Evolutionary conservation across 1,140 invertebrate genomes (phyloP).

Genomic region (Heliconius himera): DNA sequence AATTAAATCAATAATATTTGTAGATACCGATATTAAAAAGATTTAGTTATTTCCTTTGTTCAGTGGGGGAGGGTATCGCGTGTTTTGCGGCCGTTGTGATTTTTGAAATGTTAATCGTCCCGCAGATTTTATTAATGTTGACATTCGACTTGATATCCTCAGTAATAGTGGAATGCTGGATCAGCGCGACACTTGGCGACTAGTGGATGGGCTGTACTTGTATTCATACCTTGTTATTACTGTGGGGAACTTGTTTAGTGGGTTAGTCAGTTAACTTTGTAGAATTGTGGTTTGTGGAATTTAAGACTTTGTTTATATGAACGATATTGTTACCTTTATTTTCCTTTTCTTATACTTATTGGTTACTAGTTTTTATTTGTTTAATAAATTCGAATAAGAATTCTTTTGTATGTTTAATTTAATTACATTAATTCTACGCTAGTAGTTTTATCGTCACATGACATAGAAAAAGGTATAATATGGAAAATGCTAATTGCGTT

Average conservation of each 20-base stretch:
- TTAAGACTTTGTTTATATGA: not conserved
- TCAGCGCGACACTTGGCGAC: conserved; percentile 45
- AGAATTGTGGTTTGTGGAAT: conserved; percentile 9
- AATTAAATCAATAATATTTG: conserved; percentile 65
- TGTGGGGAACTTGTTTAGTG: conserved; percentile 33
- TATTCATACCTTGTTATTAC: conserved; percentile 24
- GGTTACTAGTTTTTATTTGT: no score
- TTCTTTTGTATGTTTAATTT: not conserved
- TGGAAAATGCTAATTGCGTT: conserved; percentile 28
- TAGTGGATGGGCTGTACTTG: conserved; percentile 35
- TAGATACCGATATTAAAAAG: conserved; percentile 46
- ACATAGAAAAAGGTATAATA: conserved; percentile 24
- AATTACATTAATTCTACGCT: not conserved
- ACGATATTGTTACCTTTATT: not conserved
- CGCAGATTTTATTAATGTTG: conserved; percentile 68
- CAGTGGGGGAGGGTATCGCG: conserved; percentile 64
- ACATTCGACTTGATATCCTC: conserved; percentile 45
- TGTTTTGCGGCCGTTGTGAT: conserved; percentile 63
- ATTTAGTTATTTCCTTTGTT: conserved; percentile 66
- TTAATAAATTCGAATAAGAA: not conserved
- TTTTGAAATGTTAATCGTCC: conserved; percentile 74
- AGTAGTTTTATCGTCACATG: conserved; percentile 27
- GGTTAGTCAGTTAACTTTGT: conserved; percentile 34
- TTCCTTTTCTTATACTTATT: not conserved
- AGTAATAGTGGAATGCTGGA: conserved; percentile 39